Conservation (phyloP, 2,113 vertebrate species). For the Egretta garzetta region DNA sequence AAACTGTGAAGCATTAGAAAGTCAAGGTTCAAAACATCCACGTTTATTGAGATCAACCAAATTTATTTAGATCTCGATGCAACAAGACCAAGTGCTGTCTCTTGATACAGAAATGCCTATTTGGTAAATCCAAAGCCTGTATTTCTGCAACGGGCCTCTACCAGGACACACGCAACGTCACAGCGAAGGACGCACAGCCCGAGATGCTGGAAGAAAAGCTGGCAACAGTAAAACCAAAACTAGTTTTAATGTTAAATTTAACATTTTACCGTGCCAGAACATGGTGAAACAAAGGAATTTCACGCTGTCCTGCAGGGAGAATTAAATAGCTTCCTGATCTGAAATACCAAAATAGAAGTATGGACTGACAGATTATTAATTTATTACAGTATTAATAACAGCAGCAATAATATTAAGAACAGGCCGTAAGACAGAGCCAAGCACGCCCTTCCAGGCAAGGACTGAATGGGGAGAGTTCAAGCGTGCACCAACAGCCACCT, state of each 20-base stretch:
- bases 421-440: not conserved
- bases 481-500: not conserved
- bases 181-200: not conserved
- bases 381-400: not conserved
- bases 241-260: not conserved
- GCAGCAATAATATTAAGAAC: not conserved
- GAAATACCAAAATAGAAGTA: not conserved
- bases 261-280: not conserved
- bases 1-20: not conserved
- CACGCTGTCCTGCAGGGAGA: not conserved
- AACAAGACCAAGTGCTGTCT: not conserved
- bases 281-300: not conserved
- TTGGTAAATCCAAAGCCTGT: not conserved
- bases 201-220: not conserved
- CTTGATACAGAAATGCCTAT: not conserved
- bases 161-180: not conserved
- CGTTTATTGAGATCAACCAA: not conserved
- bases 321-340: not conserved
- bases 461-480: not conserved
- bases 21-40: slow-evolving; percentile 20
- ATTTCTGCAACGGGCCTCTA: not conserved
- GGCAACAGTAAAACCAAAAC: not conserved
- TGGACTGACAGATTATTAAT: not conserved
- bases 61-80: not conserved
- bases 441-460: fast-evolving